Evolutionary conservation across 1,140 invertebrate genomes (phyloP).

Genomic region (Brachionus angularis): DNA sequence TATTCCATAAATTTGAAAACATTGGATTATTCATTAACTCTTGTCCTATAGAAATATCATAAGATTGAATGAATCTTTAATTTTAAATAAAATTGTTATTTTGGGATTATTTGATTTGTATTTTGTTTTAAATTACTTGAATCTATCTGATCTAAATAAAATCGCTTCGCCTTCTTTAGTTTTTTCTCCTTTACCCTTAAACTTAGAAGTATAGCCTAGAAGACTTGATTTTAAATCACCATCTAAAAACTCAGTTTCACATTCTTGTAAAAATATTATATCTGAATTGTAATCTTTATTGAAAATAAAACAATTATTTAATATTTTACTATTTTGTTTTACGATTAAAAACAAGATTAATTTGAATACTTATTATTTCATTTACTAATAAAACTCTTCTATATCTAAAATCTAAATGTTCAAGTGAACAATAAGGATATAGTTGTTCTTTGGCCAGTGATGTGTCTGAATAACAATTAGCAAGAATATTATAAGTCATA

Average conservation of each 20-base stretch:
- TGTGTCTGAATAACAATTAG: conserved; percentile 28
- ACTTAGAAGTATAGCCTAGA: conserved; percentile 1
- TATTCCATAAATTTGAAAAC: background rate
- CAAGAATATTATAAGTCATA: conserved; percentile 40
- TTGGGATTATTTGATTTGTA: background rate
- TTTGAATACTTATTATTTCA: conserved; percentile 31
- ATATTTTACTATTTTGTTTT: no score
- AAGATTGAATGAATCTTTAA: conserved; percentile 31
- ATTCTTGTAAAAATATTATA: conserved; percentile 41
- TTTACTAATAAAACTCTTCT: conserved; percentile 15
- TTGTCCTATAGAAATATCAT: conserved; percentile 9
- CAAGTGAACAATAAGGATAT: conserved; percentile 41
- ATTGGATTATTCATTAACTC: conserved; percentile 33
- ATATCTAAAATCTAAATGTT: conserved; percentile 40
- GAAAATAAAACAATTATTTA: no score
- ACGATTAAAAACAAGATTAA: background rate
- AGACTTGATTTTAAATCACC: conserved; percentile 3
- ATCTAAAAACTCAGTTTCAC: conserved; percentile 37
- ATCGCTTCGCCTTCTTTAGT: conserved; percentile 31
- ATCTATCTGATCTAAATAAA: conserved; percentile 20
- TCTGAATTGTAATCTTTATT: conserved; percentile 37
- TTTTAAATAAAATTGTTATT: background rate
- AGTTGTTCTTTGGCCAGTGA: conserved; percentile 4
- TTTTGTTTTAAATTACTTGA: background rate
- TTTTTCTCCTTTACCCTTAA: conserved; percentile 18